Percentiles rank a stretch among this genome's conserved stretches.
phyloP scores from a whole-genome alignment of 1,140 invertebrate genomes.

The Pogonomyrmex californicus region DNA sequence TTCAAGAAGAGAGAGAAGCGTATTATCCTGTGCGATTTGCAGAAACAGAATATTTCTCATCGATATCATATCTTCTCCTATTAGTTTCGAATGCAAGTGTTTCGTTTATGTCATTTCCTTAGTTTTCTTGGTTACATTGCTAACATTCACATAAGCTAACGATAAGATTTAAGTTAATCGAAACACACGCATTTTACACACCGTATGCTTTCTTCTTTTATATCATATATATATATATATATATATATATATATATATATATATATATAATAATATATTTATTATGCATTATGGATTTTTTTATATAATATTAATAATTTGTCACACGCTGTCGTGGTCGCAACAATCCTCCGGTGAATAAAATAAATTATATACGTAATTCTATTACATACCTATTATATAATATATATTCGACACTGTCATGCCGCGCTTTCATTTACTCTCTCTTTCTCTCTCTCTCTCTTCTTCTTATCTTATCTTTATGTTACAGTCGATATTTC shows the following conservation, averaged over 20 bases:
- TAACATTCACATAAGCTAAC: slow-evolving; percentile 58
- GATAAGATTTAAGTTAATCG: slow-evolving; percentile 66
- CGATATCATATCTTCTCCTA: slow-evolving; percentile 46
- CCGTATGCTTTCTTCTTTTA: slow-evolving; percentile 47
- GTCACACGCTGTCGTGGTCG: slow-evolving; percentile 45
- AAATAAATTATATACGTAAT: slow-evolving; percentile 58
- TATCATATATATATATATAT: slow-evolving; percentile 51
- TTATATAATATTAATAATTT: slow-evolving; percentile 50
- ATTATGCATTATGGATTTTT: slow-evolving; percentile 58
- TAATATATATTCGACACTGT: slow-evolving; percentile 19
- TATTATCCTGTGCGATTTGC: neutral
- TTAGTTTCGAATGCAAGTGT: slow-evolving; percentile 23
- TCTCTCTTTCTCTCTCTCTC: neutral
- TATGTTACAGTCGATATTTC: slow-evolving; percentile 40
- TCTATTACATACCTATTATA: slow-evolving; percentile 34
- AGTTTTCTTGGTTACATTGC: slow-evolving; percentile 29
- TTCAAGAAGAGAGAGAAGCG: neutral
- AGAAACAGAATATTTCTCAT: slow-evolving; percentile 70
- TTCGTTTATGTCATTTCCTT: slow-evolving; percentile 17
- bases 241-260: slow-evolving; percentile 56
- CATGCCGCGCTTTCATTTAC: slow-evolving; percentile 1
- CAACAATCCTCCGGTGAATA: slow-evolving; percentile 57
- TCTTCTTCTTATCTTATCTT: slow-evolving; percentile 25
- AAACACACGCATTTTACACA: slow-evolving; percentile 73
- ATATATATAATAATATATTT: slow-evolving; percentile 58